Evolutionary conservation across 2,888 invertebrate species (phyloP).

Genomic region (Phytoseiulus persimilis): DNA sequence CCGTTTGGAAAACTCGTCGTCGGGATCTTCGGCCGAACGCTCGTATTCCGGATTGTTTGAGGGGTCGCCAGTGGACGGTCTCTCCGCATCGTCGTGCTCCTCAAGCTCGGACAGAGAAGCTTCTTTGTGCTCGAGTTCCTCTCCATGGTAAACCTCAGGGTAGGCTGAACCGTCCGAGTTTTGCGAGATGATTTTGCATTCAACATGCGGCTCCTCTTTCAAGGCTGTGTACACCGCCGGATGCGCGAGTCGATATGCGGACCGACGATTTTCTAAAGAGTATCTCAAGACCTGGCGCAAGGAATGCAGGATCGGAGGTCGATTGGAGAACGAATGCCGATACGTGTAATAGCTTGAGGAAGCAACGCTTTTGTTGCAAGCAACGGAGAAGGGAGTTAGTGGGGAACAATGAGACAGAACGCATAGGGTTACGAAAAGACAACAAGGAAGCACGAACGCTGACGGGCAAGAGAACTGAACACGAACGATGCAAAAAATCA

Average conservation of each 20-base stretch:
- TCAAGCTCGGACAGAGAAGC: background rate
- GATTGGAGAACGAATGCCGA: background rate
- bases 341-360: background rate
- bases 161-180: background rate
- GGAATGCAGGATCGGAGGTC: background rate
- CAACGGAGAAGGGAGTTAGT: background rate
- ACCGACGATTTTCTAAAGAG: slow-evolving; percentile 17
- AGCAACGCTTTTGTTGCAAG: background rate
- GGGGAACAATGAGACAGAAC: background rate
- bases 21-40: background rate
- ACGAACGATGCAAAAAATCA: too few relatives aligned
- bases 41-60: background rate
- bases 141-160: background rate
- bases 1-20: background rate
- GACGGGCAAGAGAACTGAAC: background rate
- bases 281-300: slow-evolving; percentile 13
- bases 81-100: background rate
- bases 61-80: background rate
- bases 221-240: background rate
- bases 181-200: background rate
- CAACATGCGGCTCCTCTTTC: background rate
- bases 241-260: background rate
- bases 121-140: background rate
- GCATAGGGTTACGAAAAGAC: background rate
- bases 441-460: background rate